Base-by-base conservation (phyloP, 2,113 vertebrate genomes). In the Anguilla japonica region DNA sequence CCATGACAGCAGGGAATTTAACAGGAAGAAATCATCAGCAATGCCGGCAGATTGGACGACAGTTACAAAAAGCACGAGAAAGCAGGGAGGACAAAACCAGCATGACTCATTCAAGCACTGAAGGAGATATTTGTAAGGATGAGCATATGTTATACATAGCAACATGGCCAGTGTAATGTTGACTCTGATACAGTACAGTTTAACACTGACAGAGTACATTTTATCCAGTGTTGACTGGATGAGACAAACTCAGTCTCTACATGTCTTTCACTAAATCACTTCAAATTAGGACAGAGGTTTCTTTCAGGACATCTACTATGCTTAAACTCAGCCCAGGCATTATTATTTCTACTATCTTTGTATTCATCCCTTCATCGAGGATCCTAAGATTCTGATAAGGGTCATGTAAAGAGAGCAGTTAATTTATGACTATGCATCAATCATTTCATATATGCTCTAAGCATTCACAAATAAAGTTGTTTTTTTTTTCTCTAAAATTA, bases 1-100 rank as follows among this genome's bases (percentile, higher is more conserved):
- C 91, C 84, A 89, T 85, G 88, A 88, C 91, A 94, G 90, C 88
- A 89, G 85, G 87, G 88, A 88, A 90, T 83, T 89, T 84, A 87
- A 89, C 85, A 92, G 39, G 79, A 90, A 0, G 0, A 88, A 89
- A 92, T 86, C 79, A 89, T 50, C 82, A 43, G 83, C 89, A 57
- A 83, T 82, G 78, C 83, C 29, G 85, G 83, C 71, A 78, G 83
- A 71, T 87, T n/a, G 71, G 82, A 87, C 43, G 53, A 57, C 41
- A 82, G 81, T 53, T 46, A 87, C 57, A 83, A 22, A 82, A 20
- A 53, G 41, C 79, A 50, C 15, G 41, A 84, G n/a, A 75, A 67
- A 84, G 67, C 84, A 78, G 63, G 43, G 34, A 43, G 84, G 41
- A 84, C n/a, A 20, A 71, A 29, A 84, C 26, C 75, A 6, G 43